Conservation (phyloP, 1,140 invertebrate species). For the Apis cerana region DNA sequence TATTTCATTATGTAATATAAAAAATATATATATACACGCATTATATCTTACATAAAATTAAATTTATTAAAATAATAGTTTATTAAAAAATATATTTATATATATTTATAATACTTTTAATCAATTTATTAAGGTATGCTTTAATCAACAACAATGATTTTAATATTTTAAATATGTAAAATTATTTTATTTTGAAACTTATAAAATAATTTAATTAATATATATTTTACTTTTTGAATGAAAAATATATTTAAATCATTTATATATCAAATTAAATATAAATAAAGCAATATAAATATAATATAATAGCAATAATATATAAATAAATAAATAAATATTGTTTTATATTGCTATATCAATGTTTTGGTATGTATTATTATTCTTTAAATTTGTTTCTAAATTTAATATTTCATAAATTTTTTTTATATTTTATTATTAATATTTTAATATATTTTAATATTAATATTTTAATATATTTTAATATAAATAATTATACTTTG, state of each 20-base stretch:
- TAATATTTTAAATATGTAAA: not conserved
- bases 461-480: not conserved
- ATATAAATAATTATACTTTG: not conserved
- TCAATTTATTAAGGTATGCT: constrained; percentile 35
- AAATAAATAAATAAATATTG: not conserved
- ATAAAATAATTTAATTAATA: not conserved
- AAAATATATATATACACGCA: not conserved
- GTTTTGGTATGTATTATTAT: not conserved
- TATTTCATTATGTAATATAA: not conserved
- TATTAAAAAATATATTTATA: no score
- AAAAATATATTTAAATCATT: not conserved
- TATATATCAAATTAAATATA: not conserved
- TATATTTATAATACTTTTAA: not conserved
- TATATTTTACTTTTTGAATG: not conserved
- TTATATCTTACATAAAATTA: not conserved
- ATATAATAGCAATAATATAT: no score
- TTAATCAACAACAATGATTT: constrained; percentile 19
- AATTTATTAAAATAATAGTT: not conserved
- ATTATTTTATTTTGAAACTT: not conserved
- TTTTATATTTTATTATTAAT: not conserved
- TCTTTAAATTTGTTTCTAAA: not conserved
- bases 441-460: not conserved
- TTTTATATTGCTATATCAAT: not conserved
- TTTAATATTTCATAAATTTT: not conserved
- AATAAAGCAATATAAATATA: not conserved